A percentile compares a stretch with the other conserved stretches of the same genome.
Conservation (phyloP, 1,140 invertebrate species). For the Polypedilum vanderplanki region DNA sequence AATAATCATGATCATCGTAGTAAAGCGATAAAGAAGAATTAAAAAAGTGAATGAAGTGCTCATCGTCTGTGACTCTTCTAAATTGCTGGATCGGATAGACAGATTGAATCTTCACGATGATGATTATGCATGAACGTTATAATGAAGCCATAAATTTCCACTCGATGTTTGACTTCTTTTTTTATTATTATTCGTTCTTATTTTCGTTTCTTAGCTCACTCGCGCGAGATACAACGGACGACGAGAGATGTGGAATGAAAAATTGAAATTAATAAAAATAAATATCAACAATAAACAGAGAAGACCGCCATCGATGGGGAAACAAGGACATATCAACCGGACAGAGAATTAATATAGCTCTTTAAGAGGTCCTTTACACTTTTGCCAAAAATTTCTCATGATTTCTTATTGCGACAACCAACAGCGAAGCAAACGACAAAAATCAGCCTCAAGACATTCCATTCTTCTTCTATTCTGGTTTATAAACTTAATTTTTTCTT, state of each 20-base stretch:
- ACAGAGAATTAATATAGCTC: not conserved
- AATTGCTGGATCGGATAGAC: not conserved
- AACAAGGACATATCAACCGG: not conserved
- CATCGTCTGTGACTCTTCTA: not conserved
- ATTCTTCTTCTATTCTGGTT: slow-evolving; percentile 12
- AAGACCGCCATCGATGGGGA: slow-evolving; percentile 1
- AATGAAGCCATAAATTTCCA: slow-evolving; percentile 9
- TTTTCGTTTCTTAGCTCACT: not conserved
- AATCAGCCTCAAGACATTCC: not conserved
- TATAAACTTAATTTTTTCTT: too few species aligned
- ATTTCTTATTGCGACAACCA: not conserved
- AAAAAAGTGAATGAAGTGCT: too few species aligned
- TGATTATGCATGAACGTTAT: slow-evolving; percentile 13
- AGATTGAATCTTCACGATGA: not conserved
- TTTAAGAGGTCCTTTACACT: slow-evolving; percentile 17
- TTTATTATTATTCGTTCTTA: not conserved
- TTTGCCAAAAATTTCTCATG: not conserved
- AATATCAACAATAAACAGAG: slow-evolving; percentile 13
- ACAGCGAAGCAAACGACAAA: slow-evolving; percentile 10
- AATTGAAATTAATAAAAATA: slow-evolving; percentile 20
- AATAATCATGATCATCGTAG: not conserved
- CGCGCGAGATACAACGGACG: too few species aligned
- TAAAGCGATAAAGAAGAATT: not conserved
- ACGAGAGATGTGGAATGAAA: not conserved
- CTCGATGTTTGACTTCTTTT: slow-evolving; percentile 10